phyloP scores from a whole-genome alignment of 2,797 vertebrate genomes.

The Falco biarmicus region DNA sequence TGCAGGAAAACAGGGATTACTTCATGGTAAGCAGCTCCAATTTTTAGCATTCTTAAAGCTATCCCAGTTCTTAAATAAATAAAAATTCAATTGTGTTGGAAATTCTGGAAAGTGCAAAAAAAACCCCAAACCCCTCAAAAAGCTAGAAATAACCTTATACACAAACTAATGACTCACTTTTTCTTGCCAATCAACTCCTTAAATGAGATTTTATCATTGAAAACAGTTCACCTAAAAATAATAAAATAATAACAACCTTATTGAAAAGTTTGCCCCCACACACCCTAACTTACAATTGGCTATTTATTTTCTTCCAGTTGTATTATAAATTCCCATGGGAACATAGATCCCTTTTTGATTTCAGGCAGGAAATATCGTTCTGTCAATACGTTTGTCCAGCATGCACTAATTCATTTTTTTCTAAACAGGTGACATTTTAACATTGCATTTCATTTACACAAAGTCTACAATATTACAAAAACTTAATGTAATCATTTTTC shows the following conservation, averaged over 20 bases:
- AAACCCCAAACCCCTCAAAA: background rate
- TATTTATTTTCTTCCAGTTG: constrained; percentile 66
- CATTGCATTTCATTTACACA: constrained; percentile 49
- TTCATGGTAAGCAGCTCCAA: background rate
- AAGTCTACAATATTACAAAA: constrained; percentile 62
- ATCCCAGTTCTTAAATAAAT: constrained; percentile 19
- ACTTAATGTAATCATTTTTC: constrained; percentile 55
- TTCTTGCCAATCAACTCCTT: constrained; percentile 22
- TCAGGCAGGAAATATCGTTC: constrained; percentile 69
- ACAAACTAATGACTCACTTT: constrained; percentile 12
- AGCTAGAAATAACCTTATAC: background rate
- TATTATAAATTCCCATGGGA: constrained; percentile 40
- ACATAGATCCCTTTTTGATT: constrained; percentile 62
- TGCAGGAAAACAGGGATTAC: background rate
- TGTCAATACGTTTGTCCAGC: constrained; percentile 58
- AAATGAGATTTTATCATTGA: constrained; percentile 29
- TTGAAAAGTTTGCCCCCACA: background rate
- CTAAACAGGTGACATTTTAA: constrained; percentile 66
- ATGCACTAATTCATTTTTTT: constrained; percentile 47
- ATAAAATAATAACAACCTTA: constrained; percentile 21
- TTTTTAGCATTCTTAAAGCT: background rate
- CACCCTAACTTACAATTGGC: constrained; percentile 24
- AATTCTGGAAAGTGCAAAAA: background rate
- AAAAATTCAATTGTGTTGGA: constrained; percentile 3
- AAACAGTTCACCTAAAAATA: constrained; percentile 21